Percentiles rank a stretch among this genome's conserved stretches.
phyloP scores from a whole-genome alignment of 2,888 invertebrate genomes.

The Ichneumoninae sp. region DNA sequence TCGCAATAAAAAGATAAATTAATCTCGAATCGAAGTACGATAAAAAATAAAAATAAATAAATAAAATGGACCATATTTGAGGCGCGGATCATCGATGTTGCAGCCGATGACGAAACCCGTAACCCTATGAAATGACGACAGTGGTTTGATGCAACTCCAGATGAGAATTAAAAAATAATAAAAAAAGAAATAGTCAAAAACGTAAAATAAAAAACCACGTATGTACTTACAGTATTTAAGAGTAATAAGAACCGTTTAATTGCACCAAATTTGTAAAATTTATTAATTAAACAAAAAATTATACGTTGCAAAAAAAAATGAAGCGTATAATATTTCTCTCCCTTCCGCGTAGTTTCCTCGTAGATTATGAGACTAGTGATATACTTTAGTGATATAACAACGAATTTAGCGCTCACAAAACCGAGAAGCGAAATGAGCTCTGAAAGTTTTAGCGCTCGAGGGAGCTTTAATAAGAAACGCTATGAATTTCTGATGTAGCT shows the following conservation, averaged over 20 bases:
- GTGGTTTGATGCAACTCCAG: slow-evolving; percentile 62
- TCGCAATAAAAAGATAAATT: slow-evolving; percentile 41
- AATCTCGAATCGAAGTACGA: slow-evolving; percentile 21
- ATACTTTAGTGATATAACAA: not conserved
- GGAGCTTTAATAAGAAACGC: slow-evolving; percentile 25
- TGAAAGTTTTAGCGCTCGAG: slow-evolving; percentile 15
- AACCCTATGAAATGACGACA: slow-evolving; percentile 54
- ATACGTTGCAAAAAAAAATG: slow-evolving; percentile 72
- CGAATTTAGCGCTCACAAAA: not conserved
- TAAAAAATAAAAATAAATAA: slow-evolving; percentile 5
- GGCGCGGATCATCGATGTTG: slow-evolving; percentile 56
- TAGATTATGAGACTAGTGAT: slow-evolving; percentile 14
- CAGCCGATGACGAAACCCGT: slow-evolving; percentile 60
- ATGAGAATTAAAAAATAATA: slow-evolving; percentile 52
- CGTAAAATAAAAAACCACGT: slow-evolving; percentile 66
- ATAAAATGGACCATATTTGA: slow-evolving; percentile 57
- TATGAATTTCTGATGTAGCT: slow-evolving; percentile 36
- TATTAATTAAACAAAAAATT: slow-evolving; percentile 73
- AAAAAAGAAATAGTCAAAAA: slow-evolving; percentile 49
- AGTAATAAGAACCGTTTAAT: slow-evolving; percentile 72
- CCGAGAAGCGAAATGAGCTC: not conserved
- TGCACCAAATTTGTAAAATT: slow-evolving; percentile 79
- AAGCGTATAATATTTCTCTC: not conserved
- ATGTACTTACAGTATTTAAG: slow-evolving; percentile 75
- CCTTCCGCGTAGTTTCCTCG: slow-evolving; percentile 11